phyloP scores from a whole-genome alignment of 2,113 vertebrate genomes.

The Nesospiza acunhae region DNA sequence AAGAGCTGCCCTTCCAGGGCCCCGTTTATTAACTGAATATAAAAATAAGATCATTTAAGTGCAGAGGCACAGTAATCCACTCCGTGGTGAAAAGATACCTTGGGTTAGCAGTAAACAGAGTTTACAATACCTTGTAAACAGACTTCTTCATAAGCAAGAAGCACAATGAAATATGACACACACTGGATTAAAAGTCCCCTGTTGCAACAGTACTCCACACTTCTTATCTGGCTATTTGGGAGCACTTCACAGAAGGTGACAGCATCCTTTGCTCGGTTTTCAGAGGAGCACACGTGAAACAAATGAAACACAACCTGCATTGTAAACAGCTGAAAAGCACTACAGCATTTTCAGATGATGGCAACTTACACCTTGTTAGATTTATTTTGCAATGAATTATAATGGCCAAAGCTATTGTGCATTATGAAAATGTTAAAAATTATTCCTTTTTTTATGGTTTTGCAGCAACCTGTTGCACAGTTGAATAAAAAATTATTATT shows the following conservation, averaged over 20 bases:
- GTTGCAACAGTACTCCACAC: neutral
- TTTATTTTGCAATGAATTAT: neutral
- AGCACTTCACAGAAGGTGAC: neutral
- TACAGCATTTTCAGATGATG: neutral
- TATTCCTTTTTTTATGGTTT: neutral
- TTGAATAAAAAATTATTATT: constrained; percentile 31
- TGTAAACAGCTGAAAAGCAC: neutral
- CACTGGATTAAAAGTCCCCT: neutral
- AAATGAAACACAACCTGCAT: neutral
- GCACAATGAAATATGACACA: neutral
- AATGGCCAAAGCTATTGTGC: neutral
- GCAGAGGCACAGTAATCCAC: constrained; percentile 42
- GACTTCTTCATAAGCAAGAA: constrained; percentile 31
- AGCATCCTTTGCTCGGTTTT: neutral
- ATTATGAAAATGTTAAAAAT: constrained; percentile 20
- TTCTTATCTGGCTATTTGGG: neutral
- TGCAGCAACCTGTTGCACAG: neutral
- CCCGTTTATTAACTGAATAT: constrained; percentile 60
- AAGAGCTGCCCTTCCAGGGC: constrained; percentile 14
- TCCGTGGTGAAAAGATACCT: neutral
- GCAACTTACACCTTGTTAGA: neutral
- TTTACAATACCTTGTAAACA: constrained; percentile 40
- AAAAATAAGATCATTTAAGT: constrained; percentile 73
- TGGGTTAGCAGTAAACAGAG: constrained; percentile 32
- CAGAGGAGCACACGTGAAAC: neutral